Conservation (phyloP, 1,140 invertebrate genomes). For the Drosophila auraria region DNA sequence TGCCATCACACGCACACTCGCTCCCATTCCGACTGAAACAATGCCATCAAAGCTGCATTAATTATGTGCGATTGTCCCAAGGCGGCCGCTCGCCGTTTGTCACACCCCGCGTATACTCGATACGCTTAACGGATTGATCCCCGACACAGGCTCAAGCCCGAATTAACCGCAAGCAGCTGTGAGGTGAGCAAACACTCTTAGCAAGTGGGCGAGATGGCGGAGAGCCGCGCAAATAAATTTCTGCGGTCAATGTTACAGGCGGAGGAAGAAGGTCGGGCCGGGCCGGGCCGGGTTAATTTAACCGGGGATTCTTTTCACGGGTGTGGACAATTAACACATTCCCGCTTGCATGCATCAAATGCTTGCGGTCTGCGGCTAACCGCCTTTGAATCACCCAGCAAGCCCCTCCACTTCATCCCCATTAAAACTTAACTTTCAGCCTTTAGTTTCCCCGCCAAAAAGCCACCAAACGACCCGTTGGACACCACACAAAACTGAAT, state of each 20-base stretch:
- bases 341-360: conserved; percentile 56
- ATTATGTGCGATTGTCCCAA: conserved; percentile 53
- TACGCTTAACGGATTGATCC: conserved; percentile 36
- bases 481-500: conserved; percentile 32
- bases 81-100: conserved; percentile 22
- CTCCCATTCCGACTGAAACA: conserved; percentile 20
- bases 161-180: conserved; percentile 48
- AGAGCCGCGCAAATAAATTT: conserved; percentile 39
- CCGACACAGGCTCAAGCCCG: conserved; percentile 7
- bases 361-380: conserved; percentile 67
- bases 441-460: conserved; percentile 32
- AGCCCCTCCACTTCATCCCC: too few species aligned
- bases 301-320: conserved; percentile 39
- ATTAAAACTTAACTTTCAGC: conserved; percentile 31
- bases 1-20: conserved; percentile 11
- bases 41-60: conserved; percentile 59
- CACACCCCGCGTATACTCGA: conserved; percentile 33
- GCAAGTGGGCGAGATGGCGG: conserved; percentile 21
- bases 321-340: conserved; percentile 62
- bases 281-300: conserved; percentile 13
- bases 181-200: conserved; percentile 31
- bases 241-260: conserved; percentile 29
- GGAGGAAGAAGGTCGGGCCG: not conserved
- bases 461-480: conserved; percentile 16
- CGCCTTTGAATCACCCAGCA: conserved; percentile 46